Conservation (phyloP, 2,888 invertebrate species). For the Nymphalis polychloros region DNA sequence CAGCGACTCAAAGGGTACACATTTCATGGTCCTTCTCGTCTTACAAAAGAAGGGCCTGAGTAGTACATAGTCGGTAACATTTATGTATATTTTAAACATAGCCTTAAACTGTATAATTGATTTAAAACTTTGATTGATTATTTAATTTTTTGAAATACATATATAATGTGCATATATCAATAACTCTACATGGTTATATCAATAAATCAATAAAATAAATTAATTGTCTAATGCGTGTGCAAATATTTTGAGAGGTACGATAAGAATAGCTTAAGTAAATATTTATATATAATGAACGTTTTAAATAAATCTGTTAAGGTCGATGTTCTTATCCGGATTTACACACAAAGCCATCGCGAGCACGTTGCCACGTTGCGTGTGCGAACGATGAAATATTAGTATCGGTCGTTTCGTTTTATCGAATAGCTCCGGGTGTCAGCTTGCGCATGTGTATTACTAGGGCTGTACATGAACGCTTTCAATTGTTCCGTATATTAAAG, state of each 20-base stretch:
- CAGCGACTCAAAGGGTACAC: slow-evolving; percentile 13
- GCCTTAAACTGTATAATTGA: no score
- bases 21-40: slow-evolving; percentile 18
- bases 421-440: slow-evolving; percentile 47
- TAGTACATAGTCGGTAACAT: neutral
- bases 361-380: slow-evolving; percentile 54
- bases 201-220: no score
- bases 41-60: slow-evolving; percentile 40
- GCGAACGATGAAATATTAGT: slow-evolving; percentile 65
- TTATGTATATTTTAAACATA: neutral
- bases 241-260: no score
- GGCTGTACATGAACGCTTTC: neutral
- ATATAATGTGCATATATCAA: no score
- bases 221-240: no score
- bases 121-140: no score
- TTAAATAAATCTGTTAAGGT: slow-evolving; percentile 56
- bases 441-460: slow-evolving; percentile 45
- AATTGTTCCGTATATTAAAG: neutral
- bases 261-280: neutral
- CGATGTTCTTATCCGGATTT: slow-evolving; percentile 62
- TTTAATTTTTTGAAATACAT: no score
- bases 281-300: neutral
- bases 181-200: no score
- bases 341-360: slow-evolving; percentile 65
- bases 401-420: slow-evolving; percentile 52